Evolutionary conservation across 2,888 invertebrate species (phyloP), one percentile per base, ranked within the genome.

Genomic region (Cerceris ruficornis): DNA sequence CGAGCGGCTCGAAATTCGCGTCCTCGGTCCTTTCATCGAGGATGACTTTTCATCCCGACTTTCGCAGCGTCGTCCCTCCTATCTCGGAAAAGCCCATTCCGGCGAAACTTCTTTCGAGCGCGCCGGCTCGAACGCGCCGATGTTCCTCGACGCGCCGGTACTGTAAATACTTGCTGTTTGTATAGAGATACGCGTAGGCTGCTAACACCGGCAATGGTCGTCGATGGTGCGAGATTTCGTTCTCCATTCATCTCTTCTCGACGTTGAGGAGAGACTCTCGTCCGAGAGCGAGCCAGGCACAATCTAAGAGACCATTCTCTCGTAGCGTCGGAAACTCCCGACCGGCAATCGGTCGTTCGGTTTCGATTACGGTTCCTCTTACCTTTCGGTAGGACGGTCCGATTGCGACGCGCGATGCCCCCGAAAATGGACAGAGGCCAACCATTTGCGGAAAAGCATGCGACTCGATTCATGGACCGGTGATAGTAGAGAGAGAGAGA

Each of bases 101-200:
- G 58, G 65, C 71, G 64, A 52, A 60, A 14, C 46, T 50, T 62
- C 69, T 52, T 61, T 61, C 57, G 58, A 64, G 65, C 42, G 64
- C 28, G 69, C 62, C 55, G 50, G 42, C 65, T 55, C 57, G 70
- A 76, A 54, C 46, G 69, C 60, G 70, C 43, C 62, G 70, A 70
- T 57, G 54, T 17, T 15, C 54, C 17, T 50, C 15, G 17, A 54
- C 54, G 13, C 50, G 46, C 64, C 43, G 67, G 69, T 81, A 49
- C 28, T 81, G 75, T 81, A 82, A 75, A 82, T 82, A 81, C 69
- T 61, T 59, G 67, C 69, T 72, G 52, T 73, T 77, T 81, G 83
- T 81, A 78, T 79, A 76, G 81, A 74, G 54, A 62, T 28, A 28
- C 28, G 28, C 28, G 28, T 28, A 28, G 67, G 60, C 69, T 58